These are phyloP conservation scores for Hirtodrosophila trivittata DNA, from an alignment of 2,888 invertebrate genomes.

Conservation along the genomic window DNA sequence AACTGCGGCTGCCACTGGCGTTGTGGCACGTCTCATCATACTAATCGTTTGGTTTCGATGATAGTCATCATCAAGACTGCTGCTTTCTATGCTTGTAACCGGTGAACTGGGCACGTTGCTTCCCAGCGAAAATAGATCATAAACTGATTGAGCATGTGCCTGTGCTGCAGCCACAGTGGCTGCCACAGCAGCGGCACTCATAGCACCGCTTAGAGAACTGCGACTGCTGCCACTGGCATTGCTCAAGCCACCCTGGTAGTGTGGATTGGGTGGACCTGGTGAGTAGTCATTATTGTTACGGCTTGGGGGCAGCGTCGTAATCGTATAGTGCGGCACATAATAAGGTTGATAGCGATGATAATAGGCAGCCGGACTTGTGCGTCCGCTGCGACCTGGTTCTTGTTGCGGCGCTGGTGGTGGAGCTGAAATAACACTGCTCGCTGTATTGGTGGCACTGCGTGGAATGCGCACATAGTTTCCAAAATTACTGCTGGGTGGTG, in stretches of 20 bases:
- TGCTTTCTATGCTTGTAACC: constrained; percentile 29
- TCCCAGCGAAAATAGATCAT: constrained; percentile 55
- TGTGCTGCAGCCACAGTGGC: constrained; percentile 67
- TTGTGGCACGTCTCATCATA: constrained; percentile 37
- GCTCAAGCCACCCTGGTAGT: constrained; percentile 60
- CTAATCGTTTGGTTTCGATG: constrained; percentile 39
- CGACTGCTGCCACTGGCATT: constrained; percentile 66
- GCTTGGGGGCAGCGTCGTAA: constrained; percentile 54
- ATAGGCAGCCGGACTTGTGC: constrained; percentile 54
- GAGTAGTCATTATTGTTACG: constrained; percentile 42
- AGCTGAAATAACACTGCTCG: constrained; percentile 7
- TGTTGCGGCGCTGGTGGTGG: constrained; percentile 5
- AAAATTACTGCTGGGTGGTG: constrained; percentile 5
- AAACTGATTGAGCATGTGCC: constrained; percentile 61
- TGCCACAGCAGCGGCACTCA: constrained; percentile 69
- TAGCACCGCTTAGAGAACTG: constrained; percentile 64
- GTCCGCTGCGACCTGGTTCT: constrained; percentile 29
- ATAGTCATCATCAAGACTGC: constrained; percentile 39
- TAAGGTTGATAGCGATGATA: constrained; percentile 70
- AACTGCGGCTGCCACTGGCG: constrained; percentile 43
- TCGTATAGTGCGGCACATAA: constrained; percentile 67
- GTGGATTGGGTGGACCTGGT: constrained; percentile 50
- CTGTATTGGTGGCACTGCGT: constrained; percentile 16
- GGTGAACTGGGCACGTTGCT: constrained; percentile 48
- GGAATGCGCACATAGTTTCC: constrained; percentile 31